A percentile compares a stretch with the other conserved stretches of the same genome.
Conservation (phyloP, 2,888 invertebrate species). For the Xylocampa areola region DNA sequence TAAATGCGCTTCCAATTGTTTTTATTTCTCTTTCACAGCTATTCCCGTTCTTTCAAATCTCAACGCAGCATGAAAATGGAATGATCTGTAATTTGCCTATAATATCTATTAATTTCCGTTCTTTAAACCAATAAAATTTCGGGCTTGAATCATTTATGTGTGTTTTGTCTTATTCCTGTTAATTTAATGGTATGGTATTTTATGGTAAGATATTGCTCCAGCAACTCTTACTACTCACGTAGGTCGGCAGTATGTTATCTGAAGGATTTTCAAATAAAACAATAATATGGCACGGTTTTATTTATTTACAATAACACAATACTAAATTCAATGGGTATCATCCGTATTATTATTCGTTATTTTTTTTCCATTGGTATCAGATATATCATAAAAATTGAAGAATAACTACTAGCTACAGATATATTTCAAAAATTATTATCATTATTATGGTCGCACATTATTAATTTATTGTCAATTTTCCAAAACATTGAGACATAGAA, state of each 20-base stretch:
- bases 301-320: conserved; percentile 83
- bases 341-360: conserved; percentile 56
- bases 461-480: conserved; percentile 78
- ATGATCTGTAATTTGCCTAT: conserved; percentile 13
- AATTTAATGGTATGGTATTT: no score
- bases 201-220: no score
- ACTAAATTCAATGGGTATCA: conserved; percentile 70
- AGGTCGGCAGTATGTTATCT: no score
- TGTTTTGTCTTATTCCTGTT: conserved; percentile 5
- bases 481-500: conserved; percentile 29
- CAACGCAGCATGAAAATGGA: conserved; percentile 20
- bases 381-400: conserved; percentile 60
- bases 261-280: conserved; percentile 66
- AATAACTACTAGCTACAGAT: conserved; percentile 68
- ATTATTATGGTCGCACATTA: conserved; percentile 70
- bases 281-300: conserved; percentile 68
- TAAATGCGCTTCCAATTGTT: neutral
- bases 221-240: no score
- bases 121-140: conserved; percentile 32
- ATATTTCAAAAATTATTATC: conserved; percentile 78
- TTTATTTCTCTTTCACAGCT: conserved; percentile 14
- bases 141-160: conserved; percentile 4
- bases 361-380: conserved; percentile 53
- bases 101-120: conserved; percentile 18
- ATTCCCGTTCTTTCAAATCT: neutral